Evolutionary conservation across 2,888 invertebrate genomes (phyloP), one percentile per base, ranked within the genome.

Genomic region (Cataglyphis altisquamis): DNA sequence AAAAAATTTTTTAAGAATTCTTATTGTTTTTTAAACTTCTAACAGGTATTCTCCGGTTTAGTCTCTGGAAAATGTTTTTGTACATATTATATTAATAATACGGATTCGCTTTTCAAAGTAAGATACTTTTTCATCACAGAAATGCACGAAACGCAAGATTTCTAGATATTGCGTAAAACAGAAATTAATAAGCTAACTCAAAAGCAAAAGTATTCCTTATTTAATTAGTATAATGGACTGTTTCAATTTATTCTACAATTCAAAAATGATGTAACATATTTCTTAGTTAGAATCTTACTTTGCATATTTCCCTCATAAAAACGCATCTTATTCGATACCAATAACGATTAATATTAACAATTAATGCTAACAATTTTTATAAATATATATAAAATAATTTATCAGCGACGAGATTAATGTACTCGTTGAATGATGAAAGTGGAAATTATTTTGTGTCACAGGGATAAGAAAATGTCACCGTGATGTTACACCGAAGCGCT

Each of bases 401-500:
- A 5, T 10, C 39, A 5, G 15, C n/a, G 3, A 25, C n/a, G 15
- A 81, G 15, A 52, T 25, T n/a, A 32, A 63, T 39, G 21, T 21
- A 15, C 12, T 36, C 1, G 15, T 0, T 18, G 62, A 45, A 62
- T 48, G 12, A 41, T 32, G 9, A 6, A 6, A 18, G 25, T 29
- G 48, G 10, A 9, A 60, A 39, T 29, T 36, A 18, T 9, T 21
- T 36, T 32, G 9, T 84, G 66, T 90, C 87, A 5, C 88, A 92
- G 92, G 87, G 72, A 77, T 89, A 77, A 88, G 66, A 85, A 32
- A 55, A 88, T 86, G 88, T 62, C 74, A 21, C 86, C 83, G 90
- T 93, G 90, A 97, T 97, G 97, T 94, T 97, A 90, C 96, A 96
- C 91, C 95, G 97, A 91, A 96, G 96, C 90, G 96, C 97, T 45